Evolutionary conservation across 2,113 vertebrate genomes (phyloP), one percentile per base, ranked within the genome.

Genomic region (Antechinus flavipes): DNA sequence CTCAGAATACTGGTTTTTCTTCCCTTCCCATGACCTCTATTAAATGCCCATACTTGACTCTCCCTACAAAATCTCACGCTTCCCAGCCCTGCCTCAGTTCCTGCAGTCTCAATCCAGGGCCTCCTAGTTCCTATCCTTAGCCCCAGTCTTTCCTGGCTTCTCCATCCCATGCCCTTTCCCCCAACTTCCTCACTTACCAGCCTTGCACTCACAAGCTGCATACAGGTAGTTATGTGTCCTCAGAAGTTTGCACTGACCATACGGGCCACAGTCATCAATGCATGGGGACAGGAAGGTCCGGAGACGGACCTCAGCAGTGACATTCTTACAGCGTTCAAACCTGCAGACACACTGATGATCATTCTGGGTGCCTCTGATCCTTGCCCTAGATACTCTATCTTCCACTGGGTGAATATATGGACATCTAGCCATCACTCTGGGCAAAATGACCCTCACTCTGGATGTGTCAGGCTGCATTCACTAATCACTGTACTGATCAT

Each of bases 161-260:
- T 54, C 54, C 54, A 27, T 24, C 91, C 54, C 54, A 92, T 46
- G 25, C 76, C 93, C 0, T 10, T 55, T 90, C 68, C 76, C 91
- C n/a, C 7, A 84, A 5, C 54, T 94, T 27, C 90, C 47, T 58
- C 0, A 52, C 98, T 99, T 97, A 99, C 99, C 99, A 96, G 99
- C 99, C 99, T 99, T 99, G 99, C 99, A 99, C 98, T 99, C 99
- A 97, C 99, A 99, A 68, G 99, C 99, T 0, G 99, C 99, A 0
- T 99, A 99, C 97, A 99, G 98, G 97, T 99, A 99, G 98, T 99
- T 99, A 98, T 99, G 99, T 94, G 99, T 99, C 96, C 99, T 99
- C 94, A 99, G 98, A 25, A 99, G 99, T 97, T 99, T 99, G 99
- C 99, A 99, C 98, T 99, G 99, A 54, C 99, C 99, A 0, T 99